Percentiles rank a stretch among this genome's conserved stretches.
These are phyloP conservation scores for Mesaphorura yosii DNA, from an alignment of 1,140 invertebrate genomes.

Conservation along the genomic window DNA sequence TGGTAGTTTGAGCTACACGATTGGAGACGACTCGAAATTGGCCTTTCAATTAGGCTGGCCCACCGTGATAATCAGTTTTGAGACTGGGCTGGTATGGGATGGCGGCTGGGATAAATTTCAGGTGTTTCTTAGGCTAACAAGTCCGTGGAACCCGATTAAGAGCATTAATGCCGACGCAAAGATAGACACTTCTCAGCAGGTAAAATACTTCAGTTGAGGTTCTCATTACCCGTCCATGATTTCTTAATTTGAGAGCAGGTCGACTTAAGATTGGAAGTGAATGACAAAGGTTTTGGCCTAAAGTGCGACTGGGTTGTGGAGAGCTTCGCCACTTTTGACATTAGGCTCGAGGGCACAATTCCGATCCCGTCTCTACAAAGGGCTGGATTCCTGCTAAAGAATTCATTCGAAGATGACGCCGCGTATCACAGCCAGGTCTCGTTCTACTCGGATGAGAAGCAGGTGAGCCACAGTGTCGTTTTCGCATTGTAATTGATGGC, in stretches of 20 bases:
- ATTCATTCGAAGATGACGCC: conserved; percentile 21
- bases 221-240: background rate
- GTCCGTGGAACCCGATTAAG: conserved; percentile 28
- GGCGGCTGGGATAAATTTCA: conserved; percentile 29
- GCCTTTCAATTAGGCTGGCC: conserved; percentile 29
- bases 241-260: conserved; percentile 8
- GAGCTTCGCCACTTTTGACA: conserved; percentile 17
- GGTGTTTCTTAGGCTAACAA: conserved; percentile 20
- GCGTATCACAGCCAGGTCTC: conserved; percentile 20
- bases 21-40: conserved; percentile 25
- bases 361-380: conserved; percentile 12
- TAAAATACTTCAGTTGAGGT: background rate
- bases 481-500: too few relatives aligned
- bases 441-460: conserved; percentile 24
- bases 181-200: conserved; percentile 29
- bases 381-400: conserved; percentile 22
- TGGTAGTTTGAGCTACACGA: conserved; percentile 29
- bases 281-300: conserved; percentile 24
- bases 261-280: conserved; percentile 22
- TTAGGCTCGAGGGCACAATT: conserved; percentile 22
- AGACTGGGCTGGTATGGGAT: conserved; percentile 22
- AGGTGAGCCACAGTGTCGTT: too few relatives aligned
- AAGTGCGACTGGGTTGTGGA: conserved; percentile 23
- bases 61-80: conserved; percentile 25
- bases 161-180: conserved; percentile 26